Percentiles rank a stretch among this genome's conserved stretches.
Evolutionary conservation across 2,797 vertebrate species (phyloP).

Genomic region (Pangasius krempfi): DNA sequence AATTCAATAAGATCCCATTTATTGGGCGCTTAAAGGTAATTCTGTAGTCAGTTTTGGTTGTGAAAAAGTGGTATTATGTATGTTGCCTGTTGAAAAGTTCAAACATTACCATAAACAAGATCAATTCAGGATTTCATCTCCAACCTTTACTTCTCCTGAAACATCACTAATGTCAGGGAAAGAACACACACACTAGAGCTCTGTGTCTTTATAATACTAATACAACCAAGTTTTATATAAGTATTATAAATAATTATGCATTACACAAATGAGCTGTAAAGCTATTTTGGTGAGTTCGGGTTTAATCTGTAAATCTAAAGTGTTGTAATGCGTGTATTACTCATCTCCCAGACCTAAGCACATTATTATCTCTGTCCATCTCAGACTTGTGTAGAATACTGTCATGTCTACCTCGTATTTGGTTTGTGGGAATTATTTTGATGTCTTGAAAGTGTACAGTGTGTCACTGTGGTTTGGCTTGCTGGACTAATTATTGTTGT

Average conservation of each 20-base stretch:
- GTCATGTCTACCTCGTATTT: conserved; percentile 43
- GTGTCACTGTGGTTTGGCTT: conserved; percentile 17
- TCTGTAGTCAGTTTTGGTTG: not conserved
- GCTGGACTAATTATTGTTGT: conserved; percentile 43
- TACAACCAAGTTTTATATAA: not conserved
- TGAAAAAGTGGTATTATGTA: not conserved
- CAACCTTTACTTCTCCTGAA: not conserved
- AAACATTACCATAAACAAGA: not conserved
- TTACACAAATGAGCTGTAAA: not conserved
- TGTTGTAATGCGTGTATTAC: conserved; percentile 1
- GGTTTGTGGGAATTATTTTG: conserved; percentile 19
- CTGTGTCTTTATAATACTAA: not conserved
- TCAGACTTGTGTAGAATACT: conserved; percentile 13
- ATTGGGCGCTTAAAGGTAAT: not conserved
- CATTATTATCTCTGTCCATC: conserved; percentile 29
- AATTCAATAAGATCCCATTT: not conserved
- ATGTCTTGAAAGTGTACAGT: not conserved
- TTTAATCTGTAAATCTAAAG: conserved; percentile 25
- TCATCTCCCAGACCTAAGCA: conserved; percentile 26
- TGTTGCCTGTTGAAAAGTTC: not conserved
- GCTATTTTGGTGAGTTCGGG: conserved; percentile 5
- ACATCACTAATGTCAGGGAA: not conserved
- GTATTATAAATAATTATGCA: not conserved
- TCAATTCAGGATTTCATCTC: not conserved
- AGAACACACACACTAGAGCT: not conserved